phyloP scores from a whole-genome alignment of 2,888 invertebrate species.

The Zygothrica quintamaculata region DNA sequence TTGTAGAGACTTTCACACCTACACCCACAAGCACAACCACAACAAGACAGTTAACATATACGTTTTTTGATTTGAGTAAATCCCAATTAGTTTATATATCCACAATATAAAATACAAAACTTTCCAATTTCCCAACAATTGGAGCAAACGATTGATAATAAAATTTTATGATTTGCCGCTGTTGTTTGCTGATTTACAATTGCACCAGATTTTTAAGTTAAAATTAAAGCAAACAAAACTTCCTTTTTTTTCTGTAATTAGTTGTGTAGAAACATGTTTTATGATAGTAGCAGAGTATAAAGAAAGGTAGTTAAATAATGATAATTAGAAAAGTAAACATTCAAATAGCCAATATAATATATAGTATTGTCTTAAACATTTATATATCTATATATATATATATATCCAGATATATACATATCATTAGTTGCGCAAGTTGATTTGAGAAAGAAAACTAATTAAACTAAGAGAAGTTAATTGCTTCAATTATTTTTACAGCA shows the following conservation, averaged over 20 bases:
- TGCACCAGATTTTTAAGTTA: constrained; percentile 38
- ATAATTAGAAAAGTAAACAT: constrained; percentile 29
- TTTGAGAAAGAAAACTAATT: constrained; percentile 57
- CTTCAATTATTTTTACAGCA: constrained; percentile 40
- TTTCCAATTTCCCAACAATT: constrained; percentile 67
- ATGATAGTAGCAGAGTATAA: constrained; percentile 16
- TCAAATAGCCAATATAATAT: constrained; percentile 11
- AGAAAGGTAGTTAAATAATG: constrained; percentile 39
- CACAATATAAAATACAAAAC: constrained; percentile 47
- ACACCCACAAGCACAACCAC: constrained; percentile 43
- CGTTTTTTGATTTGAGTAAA: constrained; percentile 23
- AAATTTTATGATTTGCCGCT: constrained; percentile 53
- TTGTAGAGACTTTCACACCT: constrained; percentile 32
- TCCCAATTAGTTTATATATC: constrained; percentile 50
- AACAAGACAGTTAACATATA: background rate
- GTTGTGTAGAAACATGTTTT: constrained; percentile 44
- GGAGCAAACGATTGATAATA: constrained; percentile 64
- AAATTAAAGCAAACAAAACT: constrained; percentile 38
- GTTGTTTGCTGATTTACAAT: constrained; percentile 34
- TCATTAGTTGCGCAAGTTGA: constrained; percentile 55
- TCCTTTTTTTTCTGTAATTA: constrained; percentile 39
- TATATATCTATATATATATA: constrained; percentile 13
- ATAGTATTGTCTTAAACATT: constrained; percentile 50
- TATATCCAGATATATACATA: too few species aligned
- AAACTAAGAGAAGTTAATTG: constrained; percentile 64